A percentile compares a stretch with the other conserved stretches of the same genome.
These are phyloP conservation scores for Neomicropteryx cornuta DNA, from an alignment of 1,140 invertebrate genomes.

Conservation along the genomic window DNA sequence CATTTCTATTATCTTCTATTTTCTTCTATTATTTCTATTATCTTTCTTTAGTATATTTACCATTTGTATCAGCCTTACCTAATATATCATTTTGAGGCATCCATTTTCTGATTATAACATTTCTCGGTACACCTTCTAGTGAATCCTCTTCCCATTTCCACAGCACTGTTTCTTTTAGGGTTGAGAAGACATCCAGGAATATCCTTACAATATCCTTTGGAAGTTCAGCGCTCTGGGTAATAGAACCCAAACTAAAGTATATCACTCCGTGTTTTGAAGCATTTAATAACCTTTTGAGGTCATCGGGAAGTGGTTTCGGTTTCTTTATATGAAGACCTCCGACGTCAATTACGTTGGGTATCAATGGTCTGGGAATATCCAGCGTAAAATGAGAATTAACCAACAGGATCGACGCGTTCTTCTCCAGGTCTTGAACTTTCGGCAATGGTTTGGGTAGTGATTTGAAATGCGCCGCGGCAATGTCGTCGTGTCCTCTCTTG, in stretches of 20 bases:
- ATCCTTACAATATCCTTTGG: no score
- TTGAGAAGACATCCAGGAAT: constrained; percentile 22
- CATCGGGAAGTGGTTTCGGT: constrained; percentile 26
- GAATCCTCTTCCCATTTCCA: constrained; percentile 38
- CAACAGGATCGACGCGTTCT: constrained; percentile 30
- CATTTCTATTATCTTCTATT: no score
- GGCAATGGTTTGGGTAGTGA: constrained; percentile 8
- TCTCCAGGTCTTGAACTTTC: constrained; percentile 17
- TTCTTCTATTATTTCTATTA: no score
- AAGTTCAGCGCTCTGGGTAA: no score
- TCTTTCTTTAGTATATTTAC: no score
- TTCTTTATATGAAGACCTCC: constrained; percentile 42
- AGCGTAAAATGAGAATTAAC: constrained; percentile 42
- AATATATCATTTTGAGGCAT: constrained; percentile 50
- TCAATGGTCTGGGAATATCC: constrained; percentile 28
- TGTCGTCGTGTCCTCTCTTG: constrained; percentile 11
- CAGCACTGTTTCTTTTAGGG: constrained; percentile 30
- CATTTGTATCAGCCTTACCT: no score
- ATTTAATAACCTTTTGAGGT: constrained; percentile 17
- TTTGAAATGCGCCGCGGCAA: constrained; percentile 21
- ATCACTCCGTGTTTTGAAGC: constrained; percentile 15
- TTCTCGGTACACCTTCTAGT: constrained; percentile 27
- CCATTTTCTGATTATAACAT: constrained; percentile 47
- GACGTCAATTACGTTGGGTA: constrained; percentile 42
- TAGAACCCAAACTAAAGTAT: constrained; percentile 24